Percentiles rank a stretch among this genome's conserved stretches.
Evolutionary conservation across 1,140 invertebrate genomes (phyloP).

Genomic region (Macrobrachium nipponense): DNA sequence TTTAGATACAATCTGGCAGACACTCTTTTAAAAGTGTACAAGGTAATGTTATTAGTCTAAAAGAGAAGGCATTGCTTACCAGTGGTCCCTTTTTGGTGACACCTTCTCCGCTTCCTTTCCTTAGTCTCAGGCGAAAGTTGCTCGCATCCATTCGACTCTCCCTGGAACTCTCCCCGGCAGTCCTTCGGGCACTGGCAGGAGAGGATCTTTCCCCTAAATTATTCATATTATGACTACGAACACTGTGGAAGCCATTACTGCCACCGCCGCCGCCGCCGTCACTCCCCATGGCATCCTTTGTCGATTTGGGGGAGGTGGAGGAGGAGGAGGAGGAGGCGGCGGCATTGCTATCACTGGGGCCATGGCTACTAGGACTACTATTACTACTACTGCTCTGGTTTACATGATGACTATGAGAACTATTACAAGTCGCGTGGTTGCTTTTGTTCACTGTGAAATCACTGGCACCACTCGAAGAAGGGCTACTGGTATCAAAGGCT

Average conservation of each 20-base stretch:
- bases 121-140: constrained; percentile 37
- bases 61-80: constrained; percentile 2
- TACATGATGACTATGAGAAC: not conserved
- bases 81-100: constrained; percentile 58
- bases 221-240: constrained; percentile 24
- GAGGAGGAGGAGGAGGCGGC: constrained; percentile 5
- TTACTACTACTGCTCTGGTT: no score
- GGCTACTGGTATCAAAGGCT: constrained; percentile 21
- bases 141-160: constrained; percentile 52
- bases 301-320: not conserved
- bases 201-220: constrained; percentile 22
- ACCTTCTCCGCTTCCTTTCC: constrained; percentile 50
- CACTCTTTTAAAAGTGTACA: no score
- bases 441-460: constrained; percentile 37
- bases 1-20: no score
- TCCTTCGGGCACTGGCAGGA: constrained; percentile 33
- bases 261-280: not conserved
- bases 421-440: not conserved
- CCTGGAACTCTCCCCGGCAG: constrained; percentile 29
- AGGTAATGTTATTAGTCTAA: not conserved
- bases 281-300: constrained; percentile 25
- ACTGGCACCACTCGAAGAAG: constrained; percentile 51
- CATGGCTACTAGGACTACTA: not conserved
- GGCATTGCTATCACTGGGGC: not conserved
- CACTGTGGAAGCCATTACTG: constrained; percentile 10